Evolutionary conservation across 2,797 vertebrate species (phyloP), one percentile per base, ranked within the genome.

Genomic region (Ptychobarbus kaznakovi): DNA sequence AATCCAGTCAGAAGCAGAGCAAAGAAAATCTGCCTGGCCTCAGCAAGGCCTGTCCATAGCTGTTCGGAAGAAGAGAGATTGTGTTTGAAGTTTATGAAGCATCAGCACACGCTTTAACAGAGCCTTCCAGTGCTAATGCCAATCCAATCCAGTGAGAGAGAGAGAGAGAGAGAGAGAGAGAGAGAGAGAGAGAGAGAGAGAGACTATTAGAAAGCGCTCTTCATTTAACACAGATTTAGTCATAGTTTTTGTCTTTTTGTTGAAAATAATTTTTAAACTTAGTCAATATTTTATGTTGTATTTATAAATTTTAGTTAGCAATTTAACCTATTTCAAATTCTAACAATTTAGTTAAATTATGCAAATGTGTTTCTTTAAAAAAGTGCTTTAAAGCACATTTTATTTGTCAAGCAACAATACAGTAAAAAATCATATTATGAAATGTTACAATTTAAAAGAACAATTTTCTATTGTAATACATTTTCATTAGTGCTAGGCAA

Each of bases 21-120:
- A 44, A 61, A 83, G 58, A 65, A 85, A 82, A 88, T 88, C 88
- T 91, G 82, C 83, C 87, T 22, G 16, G 70, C 82, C 88, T 91
- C 90, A 86, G 88, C 85, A 73, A 10, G 88, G 81, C 82, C 88
- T 85, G 86, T 90, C 88, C 80, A 73, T 86, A 86, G 85, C 90
- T 88, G 86, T 84, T 83, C 82, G 78, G 74, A 87, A 81, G 82
- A 89, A 86, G 90, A 86, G 82, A 91, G 91, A 92, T 78, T 84
- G 88, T 87, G 84, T 92, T 91, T 92, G 91, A 93, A 93, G 90
- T 92, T 91, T 93, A 92, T 90, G 91, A 93, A 91, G 91, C 91
- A 90, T 93, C 92, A 90, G 90, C 88, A 83, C 56, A 83, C 84
- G 86, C 88, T 91, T 90, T 90, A 91, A 90, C 90, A 86, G 82